A percentile compares a stretch with the other conserved stretches of the same genome.
phyloP scores from a whole-genome alignment of 2,113 vertebrate species.

The Phalacrocorax aristotelis region DNA sequence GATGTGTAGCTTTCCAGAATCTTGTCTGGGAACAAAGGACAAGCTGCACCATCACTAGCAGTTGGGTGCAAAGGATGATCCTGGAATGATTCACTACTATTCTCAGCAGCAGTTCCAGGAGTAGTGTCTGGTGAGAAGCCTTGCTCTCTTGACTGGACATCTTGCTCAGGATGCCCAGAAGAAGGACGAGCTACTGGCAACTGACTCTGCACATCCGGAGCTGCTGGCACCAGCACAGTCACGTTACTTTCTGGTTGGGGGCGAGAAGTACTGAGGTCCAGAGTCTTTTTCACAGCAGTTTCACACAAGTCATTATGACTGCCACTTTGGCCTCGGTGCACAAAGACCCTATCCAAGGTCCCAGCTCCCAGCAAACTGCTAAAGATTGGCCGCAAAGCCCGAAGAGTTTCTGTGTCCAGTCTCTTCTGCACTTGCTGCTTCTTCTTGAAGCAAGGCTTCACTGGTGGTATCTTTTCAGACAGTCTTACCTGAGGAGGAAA shows the following conservation, averaged over 20 bases:
- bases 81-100: constrained; percentile 71
- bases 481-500: constrained; percentile 82
- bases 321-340: constrained; percentile 78
- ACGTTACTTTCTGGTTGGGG: constrained; percentile 74
- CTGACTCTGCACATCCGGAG: constrained; percentile 52
- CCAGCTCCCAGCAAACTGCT: constrained; percentile 86
- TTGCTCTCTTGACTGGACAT: constrained; percentile 65
- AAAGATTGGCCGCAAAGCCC: constrained; percentile 88
- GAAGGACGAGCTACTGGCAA: constrained; percentile 60
- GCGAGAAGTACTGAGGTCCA: constrained; percentile 79
- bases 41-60: constrained; percentile 69
- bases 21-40: constrained; percentile 80
- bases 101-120: constrained; percentile 60
- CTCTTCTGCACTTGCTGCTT: constrained; percentile 89
- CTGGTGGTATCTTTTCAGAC: constrained; percentile 86
- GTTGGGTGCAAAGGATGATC: constrained; percentile 71
- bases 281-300: constrained; percentile 84
- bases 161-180: constrained; percentile 61
- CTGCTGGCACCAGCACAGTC: constrained; percentile 69
- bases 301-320: constrained; percentile 80
- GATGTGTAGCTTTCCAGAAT: constrained; percentile 80
- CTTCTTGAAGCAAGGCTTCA: constrained; percentile 98
- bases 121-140: constrained; percentile 69
- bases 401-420: constrained; percentile 85
- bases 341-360: constrained; percentile 87